Percentiles rank a stretch among this genome's conserved stretches.
Conservation (phyloP, 2,888 invertebrate genomes). For the Hoplodrina ambigua region DNA sequence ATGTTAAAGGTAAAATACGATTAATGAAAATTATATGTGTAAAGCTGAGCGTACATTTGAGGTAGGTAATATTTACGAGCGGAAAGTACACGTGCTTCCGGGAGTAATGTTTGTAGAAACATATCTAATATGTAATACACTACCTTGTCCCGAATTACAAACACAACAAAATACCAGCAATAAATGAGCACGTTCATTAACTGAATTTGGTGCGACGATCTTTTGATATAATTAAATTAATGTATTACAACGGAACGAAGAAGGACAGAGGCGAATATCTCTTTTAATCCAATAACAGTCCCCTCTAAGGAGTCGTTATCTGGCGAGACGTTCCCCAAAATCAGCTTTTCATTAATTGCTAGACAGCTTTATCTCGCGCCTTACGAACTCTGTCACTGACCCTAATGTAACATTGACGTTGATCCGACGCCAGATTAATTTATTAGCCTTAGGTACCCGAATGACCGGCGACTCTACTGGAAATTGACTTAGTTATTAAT, state of each 20-base stretch:
- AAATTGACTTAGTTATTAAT: slow-evolving; percentile 82
- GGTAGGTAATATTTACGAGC: slow-evolving; percentile 50
- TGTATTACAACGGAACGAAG: slow-evolving; percentile 71
- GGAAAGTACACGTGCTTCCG: slow-evolving; percentile 40
- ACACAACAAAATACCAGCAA: slow-evolving; percentile 25
- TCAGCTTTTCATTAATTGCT: slow-evolving; percentile 87
- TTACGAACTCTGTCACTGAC: slow-evolving; percentile 75
- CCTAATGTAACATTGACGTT: slow-evolving; percentile 81
- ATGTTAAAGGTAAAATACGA: slow-evolving; percentile 27
- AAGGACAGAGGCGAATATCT: slow-evolving; percentile 73
- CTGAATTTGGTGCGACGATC: slow-evolving; percentile 38
- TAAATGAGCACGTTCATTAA: slow-evolving; percentile 28
- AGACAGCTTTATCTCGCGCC: slow-evolving; percentile 77
- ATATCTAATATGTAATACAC: slow-evolving; percentile 28
- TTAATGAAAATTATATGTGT: slow-evolving; percentile 37
- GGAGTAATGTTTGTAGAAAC: slow-evolving; percentile 28
- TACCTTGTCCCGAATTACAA: slow-evolving; percentile 32
- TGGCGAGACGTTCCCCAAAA: slow-evolving; percentile 77
- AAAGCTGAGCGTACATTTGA: slow-evolving; percentile 26
- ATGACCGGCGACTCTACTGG: slow-evolving; percentile 72
- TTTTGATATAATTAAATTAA: slow-evolving; percentile 75
- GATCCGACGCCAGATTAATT: slow-evolving; percentile 86
- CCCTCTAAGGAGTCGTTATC: slow-evolving; percentile 75
- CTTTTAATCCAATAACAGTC: slow-evolving; percentile 76
- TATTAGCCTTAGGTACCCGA: slow-evolving; percentile 75